Evolutionary conservation across 1,140 invertebrate species (phyloP).

Genomic region (Campoletis sonorensis): DNA sequence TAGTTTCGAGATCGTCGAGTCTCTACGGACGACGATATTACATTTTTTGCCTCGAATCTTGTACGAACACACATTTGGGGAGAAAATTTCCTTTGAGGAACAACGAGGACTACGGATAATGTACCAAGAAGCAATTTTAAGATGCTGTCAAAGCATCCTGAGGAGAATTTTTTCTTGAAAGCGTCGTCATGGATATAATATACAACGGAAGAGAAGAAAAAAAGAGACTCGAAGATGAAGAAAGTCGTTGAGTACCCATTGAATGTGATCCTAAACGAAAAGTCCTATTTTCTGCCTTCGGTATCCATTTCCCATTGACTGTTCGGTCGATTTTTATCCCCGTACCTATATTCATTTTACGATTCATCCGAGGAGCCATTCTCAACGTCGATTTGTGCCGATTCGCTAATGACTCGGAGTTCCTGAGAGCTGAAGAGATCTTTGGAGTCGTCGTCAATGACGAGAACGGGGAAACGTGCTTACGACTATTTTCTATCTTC

Average conservation of each 20-base stretch:
- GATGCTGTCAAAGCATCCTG: background rate
- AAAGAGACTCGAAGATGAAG: background rate
- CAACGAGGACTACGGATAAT: background rate
- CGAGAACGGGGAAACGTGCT: slow-evolving; percentile 32
- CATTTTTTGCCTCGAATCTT: background rate
- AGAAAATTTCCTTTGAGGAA: background rate
- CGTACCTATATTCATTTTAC: slow-evolving; percentile 8
- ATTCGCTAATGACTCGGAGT: slow-evolving; percentile 17
- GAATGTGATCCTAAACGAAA: background rate
- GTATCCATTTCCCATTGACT: background rate
- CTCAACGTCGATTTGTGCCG: slow-evolving; percentile 22
- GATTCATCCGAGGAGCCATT: slow-evolving; percentile 14
- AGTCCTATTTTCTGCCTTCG: background rate
- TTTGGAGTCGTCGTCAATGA: background rate
- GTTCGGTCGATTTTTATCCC: background rate
- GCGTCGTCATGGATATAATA: background rate
- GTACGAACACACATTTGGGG: background rate
- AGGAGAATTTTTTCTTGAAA: background rate
- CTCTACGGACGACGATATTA: background rate
- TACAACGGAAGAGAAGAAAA: background rate
- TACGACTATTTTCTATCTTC: slow-evolving; percentile 3
- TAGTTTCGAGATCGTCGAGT: no score
- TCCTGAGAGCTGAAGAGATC: background rate
- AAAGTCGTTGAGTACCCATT: background rate
- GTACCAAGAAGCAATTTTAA: background rate